Percentiles rank a stretch among this genome's conserved stretches.
Conservation (phyloP, 1,140 invertebrate species). For the Bombus sylvicola region DNA sequence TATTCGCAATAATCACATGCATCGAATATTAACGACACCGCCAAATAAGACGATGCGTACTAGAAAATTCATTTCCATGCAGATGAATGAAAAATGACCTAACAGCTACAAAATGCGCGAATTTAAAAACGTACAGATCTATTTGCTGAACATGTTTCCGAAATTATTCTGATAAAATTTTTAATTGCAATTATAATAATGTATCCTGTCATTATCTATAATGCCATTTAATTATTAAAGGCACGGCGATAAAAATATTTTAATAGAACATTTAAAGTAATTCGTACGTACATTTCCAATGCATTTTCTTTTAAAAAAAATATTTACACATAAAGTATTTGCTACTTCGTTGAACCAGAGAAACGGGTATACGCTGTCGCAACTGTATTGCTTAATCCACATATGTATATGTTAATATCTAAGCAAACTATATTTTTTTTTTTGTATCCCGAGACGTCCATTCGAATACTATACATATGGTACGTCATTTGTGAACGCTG, state of each 20-base stretch:
- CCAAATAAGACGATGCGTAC: not conserved
- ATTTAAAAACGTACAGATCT: no score
- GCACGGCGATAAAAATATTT: not conserved
- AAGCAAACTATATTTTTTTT: constrained; percentile 2
- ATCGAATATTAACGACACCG: constrained; percentile 10
- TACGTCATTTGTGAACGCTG: not conserved
- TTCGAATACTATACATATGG: no score
- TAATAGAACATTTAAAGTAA: not conserved
- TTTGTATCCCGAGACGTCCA: not conserved
- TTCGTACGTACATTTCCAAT: not conserved
- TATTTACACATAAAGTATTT: not conserved
- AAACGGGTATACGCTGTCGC: not conserved
- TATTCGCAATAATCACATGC: constrained; percentile 5
- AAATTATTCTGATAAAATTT: no score
- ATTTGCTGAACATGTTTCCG: no score
- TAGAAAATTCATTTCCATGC: not conserved
- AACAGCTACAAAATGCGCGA: not conserved
- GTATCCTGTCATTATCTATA: not conserved
- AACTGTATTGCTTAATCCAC: constrained; percentile 3
- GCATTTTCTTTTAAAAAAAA: not conserved
- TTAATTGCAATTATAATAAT: not conserved
- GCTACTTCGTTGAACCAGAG: not conserved
- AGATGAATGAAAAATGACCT: not conserved
- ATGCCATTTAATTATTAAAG: not conserved
- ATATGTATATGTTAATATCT: constrained; percentile 7